Evolutionary conservation across 2,113 vertebrate genomes (phyloP).

Genomic region (Tauraco erythrolophus): DNA sequence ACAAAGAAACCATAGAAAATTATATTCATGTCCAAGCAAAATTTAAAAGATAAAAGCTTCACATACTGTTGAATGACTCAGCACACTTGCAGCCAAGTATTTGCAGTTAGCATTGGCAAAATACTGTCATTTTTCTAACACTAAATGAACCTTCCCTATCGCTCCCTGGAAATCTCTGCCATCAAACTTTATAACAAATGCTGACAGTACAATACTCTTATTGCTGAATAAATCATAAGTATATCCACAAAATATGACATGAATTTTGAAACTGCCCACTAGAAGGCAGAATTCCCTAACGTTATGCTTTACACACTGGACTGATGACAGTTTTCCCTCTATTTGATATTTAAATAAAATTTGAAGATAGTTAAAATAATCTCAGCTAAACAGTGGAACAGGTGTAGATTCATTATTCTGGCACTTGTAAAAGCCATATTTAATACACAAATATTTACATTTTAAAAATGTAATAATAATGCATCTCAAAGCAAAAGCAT

Average conservation of each 20-base stretch:
- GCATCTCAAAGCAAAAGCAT: background rate
- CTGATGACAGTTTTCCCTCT: background rate
- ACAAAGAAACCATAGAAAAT: background rate
- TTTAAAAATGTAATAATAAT: background rate
- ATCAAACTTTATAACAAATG: background rate
- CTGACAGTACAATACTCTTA: background rate
- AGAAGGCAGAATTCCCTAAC: slow-evolving; percentile 57
- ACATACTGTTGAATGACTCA: background rate
- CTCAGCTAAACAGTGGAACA: background rate
- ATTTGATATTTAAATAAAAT: background rate
- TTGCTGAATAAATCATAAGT: background rate
- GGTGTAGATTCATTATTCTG: background rate
- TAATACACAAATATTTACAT: background rate
- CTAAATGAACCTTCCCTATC: background rate
- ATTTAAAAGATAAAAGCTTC: background rate
- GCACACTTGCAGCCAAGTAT: background rate
- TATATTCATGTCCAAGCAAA: background rate
- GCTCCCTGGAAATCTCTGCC: background rate
- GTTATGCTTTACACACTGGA: background rate
- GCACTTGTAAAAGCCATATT: background rate
- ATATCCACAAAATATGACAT: background rate
- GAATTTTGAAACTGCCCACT: slow-evolving; percentile 43
- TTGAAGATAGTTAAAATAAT: background rate
- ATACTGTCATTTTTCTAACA: background rate
- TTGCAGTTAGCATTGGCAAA: background rate